Conservation (phyloP, 2,888 invertebrate species). For the Hemistola chrysoprasaria region DNA sequence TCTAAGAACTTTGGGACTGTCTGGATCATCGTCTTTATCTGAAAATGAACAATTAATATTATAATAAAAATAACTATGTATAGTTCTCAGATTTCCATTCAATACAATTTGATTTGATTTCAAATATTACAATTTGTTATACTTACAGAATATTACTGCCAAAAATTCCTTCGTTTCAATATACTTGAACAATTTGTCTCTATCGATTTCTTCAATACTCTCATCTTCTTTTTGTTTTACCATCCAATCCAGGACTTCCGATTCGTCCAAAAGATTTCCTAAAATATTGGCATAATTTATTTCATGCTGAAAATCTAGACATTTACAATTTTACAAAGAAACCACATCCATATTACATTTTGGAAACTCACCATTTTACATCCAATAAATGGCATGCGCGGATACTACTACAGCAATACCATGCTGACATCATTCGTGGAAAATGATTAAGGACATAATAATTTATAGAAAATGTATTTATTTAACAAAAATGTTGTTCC, state of each 20-base stretch:
- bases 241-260: slow-evolving; percentile 95
- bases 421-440: slow-evolving; percentile 80
- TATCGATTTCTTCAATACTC: slow-evolving; percentile 94
- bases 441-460: slow-evolving; percentile 67
- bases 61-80: no score
- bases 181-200: slow-evolving; percentile 91
- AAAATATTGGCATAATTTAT: slow-evolving; percentile 61
- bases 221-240: slow-evolving; percentile 94
- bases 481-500: slow-evolving; percentile 75
- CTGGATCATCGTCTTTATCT: slow-evolving; percentile 92
- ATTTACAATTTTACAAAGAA: slow-evolving; percentile 55
- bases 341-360: slow-evolving; percentile 79
- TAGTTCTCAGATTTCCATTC: no score
- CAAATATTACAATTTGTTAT: slow-evolving; percentile 26
- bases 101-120: neutral
- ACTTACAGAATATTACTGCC: slow-evolving; percentile 96
- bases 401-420: slow-evolving; percentile 70
- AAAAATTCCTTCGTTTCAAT: slow-evolving; percentile 95
- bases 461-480: slow-evolving; percentile 76
- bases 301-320: slow-evolving; percentile 43
- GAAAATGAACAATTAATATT: no score
- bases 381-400: slow-evolving; percentile 76
- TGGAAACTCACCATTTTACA: slow-evolving; percentile 75
- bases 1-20: slow-evolving; percentile 89
- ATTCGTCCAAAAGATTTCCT: slow-evolving; percentile 85